These are phyloP conservation scores for Columba guinea DNA, from an alignment of 2,797 vertebrate species.

Conservation along the genomic window DNA sequence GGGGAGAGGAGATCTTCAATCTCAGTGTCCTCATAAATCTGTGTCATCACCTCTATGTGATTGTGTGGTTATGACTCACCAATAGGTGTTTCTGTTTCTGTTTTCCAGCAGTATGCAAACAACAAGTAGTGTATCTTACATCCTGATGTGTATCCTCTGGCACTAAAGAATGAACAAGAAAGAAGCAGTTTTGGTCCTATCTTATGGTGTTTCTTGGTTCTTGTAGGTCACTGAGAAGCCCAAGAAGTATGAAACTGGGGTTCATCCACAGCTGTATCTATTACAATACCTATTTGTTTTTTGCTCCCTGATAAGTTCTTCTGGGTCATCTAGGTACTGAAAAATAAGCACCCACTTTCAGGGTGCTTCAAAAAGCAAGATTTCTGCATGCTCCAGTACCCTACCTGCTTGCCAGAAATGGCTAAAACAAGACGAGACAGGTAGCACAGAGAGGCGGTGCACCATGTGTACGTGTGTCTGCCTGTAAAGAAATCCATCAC, in stretches of 20 bases:
- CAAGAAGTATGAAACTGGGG: background rate
- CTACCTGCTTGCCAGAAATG: background rate
- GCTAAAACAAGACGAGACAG: slow-evolving; percentile 51
- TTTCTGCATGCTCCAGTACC: slow-evolving; percentile 30
- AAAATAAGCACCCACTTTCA: background rate
- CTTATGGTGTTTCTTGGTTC: background rate
- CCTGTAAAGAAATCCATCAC: slow-evolving; percentile 16
- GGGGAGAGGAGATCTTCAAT: background rate
- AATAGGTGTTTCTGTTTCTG: background rate
- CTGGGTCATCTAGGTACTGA: background rate
- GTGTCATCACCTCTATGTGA: background rate
- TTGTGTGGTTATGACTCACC: slow-evolving; percentile 23
- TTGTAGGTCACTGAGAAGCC: background rate
- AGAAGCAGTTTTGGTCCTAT: background rate
- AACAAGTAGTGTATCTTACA: background rate
- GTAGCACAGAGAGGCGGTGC: slow-evolving; percentile 26
- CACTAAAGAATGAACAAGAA: slow-evolving; percentile 10
- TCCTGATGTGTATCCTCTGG: background rate
- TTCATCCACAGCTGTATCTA: background rate
- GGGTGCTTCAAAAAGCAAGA: background rate
- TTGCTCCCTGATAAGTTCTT: background rate
- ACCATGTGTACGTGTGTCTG: background rate
- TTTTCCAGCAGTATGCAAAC: slow-evolving; percentile 4
- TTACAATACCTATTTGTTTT: background rate
- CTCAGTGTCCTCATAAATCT: background rate